These are phyloP conservation scores for Propithecus deckenii DNA, from an alignment of 2,797 vertebrate species.

Conservation along the genomic window DNA sequence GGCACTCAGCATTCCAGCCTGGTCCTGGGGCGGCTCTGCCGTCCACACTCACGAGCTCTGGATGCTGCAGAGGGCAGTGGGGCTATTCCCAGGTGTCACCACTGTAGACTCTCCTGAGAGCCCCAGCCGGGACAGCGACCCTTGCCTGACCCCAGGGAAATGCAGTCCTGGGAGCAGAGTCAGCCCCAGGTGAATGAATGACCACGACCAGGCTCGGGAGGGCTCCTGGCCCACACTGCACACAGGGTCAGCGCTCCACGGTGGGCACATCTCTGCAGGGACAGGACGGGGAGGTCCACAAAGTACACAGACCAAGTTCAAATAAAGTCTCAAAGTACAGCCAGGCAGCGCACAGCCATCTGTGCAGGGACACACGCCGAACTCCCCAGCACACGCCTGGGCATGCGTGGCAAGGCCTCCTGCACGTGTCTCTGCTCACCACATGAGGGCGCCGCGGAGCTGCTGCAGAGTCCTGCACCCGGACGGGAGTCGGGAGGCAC, in stretches of 20 bases:
- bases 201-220: not conserved
- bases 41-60: not conserved
- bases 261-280: not conserved
- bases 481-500: too few species aligned
- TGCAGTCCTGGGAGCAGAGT: not conserved
- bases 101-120: not conserved
- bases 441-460: not conserved
- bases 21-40: not conserved
- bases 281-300: not conserved
- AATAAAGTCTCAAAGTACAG: not conserved
- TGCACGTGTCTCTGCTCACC: not conserved
- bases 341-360: not conserved
- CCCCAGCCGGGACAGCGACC: not conserved
- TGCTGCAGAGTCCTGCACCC: not conserved
- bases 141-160: not conserved
- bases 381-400: not conserved
- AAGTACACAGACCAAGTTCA: not conserved
- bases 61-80: accelerated
- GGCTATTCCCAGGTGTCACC: not conserved
- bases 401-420: not conserved
- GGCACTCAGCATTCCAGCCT: not conserved
- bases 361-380: not conserved
- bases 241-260: not conserved
- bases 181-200: not conserved
- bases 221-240: not conserved